Base-by-base conservation (phyloP, 2,797 vertebrate genomes). In the Protonibea diacanthus region DNA sequence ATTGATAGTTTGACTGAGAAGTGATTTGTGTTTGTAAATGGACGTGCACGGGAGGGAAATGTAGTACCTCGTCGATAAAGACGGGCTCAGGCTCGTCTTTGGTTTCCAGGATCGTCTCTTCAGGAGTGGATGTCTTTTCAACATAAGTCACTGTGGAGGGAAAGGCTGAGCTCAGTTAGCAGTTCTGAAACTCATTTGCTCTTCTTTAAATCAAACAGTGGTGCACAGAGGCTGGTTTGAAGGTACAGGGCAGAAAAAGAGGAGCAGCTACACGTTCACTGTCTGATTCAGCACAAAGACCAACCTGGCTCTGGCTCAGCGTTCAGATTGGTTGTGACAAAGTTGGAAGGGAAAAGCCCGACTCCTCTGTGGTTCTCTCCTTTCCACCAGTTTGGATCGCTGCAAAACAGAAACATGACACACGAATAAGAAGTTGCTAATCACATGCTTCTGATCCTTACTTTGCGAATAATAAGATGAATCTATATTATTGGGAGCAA, bases 361-460 rank as follows among this genome's bases (percentile, higher is more conserved):
- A 97, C 87, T 81, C 98, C 98, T 95, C 97, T 95, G 82, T 99
- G 97, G 90, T 98, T 99, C 94, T 99, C 98, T 84, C 98, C 98
- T 90, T 97, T 99, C 98, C 98, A 99, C 98, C 98, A 99, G 72
- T 99, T 99, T 85, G 97, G 94, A 86, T 99, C 98, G 70, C 98
- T 99, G 88, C 64, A 85, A 64, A 88, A 86, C 1, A 81, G 74
- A 14, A 63, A 8, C 25, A 83, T 1, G 18, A 68, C 65, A 74
- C 1, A 23, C 14, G 44, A 25, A 63, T 6, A 58, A 60, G 6
- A 2, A 49, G 27, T 1, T 38, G 8, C 8, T 38, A 38, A 38
- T 38, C 33, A 38, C 33, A 38, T 38, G 33, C 33, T 38, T 33
- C 33, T 33, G 33, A 33, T 33, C 29, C 5, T 33, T 33, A 2